Percentiles rank a stretch among this genome's conserved stretches.
Conservation (phyloP, 2,888 invertebrate genomes). For the Drosophila mimetica region DNA sequence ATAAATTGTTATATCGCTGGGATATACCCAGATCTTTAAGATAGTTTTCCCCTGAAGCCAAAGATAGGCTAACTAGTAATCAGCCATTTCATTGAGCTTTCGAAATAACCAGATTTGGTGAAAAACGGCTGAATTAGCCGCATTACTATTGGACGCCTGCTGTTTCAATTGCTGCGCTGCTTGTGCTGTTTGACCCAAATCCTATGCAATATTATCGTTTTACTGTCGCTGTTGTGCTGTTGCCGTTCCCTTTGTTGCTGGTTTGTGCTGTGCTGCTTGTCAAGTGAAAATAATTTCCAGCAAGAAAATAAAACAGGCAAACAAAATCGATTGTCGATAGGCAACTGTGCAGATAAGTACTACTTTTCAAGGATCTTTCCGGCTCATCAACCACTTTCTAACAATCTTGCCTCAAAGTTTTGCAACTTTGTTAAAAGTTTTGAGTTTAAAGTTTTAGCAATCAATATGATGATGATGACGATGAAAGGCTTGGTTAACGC, state of each 20-base stretch:
- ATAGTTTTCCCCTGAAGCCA: too few relatives aligned
- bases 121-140: conserved; percentile 18
- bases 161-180: conserved; percentile 33
- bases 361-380: conserved; percentile 38
- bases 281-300: conserved; percentile 51
- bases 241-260: conserved; percentile 16
- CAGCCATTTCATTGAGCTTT: too few relatives aligned
- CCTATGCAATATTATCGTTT: conserved; percentile 41
- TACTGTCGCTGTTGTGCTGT: conserved; percentile 16
- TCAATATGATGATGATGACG: background rate
- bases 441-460: background rate
- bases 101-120: background rate
- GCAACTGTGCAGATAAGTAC: conserved; percentile 31
- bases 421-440: conserved; percentile 25
- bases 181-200: conserved; percentile 42
- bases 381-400: conserved; percentile 26
- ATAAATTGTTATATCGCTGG: too few relatives aligned
- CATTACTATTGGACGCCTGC: conserved; percentile 25
- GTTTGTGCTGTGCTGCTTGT: conserved; percentile 24
- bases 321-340: conserved; percentile 38
- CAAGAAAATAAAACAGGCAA: conserved; percentile 12
- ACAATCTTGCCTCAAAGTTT: conserved; percentile 26
- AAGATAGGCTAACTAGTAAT: too few relatives aligned
- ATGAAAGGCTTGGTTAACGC: background rate
- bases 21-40: too few relatives aligned